Conservation (phyloP, 2,797 vertebrate genomes). For the Ptychadena robeensis region DNA sequence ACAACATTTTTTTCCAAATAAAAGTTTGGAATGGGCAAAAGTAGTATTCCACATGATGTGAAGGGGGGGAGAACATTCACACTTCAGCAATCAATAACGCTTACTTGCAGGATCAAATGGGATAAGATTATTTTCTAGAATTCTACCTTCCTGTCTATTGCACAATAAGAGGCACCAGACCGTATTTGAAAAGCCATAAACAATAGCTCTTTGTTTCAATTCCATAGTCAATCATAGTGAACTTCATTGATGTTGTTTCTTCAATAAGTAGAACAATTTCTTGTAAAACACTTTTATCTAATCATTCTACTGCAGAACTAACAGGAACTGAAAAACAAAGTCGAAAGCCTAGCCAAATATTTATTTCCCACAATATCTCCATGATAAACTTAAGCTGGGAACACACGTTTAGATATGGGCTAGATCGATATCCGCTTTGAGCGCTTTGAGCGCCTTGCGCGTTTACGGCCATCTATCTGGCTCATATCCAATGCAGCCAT, state of each 20-base stretch:
- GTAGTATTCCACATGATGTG: neutral
- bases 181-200: neutral
- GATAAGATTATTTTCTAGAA: constrained; percentile 7
- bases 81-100: neutral
- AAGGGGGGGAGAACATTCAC: neutral
- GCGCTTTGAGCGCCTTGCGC: too few species aligned
- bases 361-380: constrained; percentile 24
- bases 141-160: neutral
- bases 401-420: too few species aligned
- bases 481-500: too few species aligned
- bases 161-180: constrained; percentile 1
- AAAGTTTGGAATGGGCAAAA: neutral
- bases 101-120: neutral
- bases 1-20: neutral
- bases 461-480: too few species aligned
- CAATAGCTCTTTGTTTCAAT: constrained; percentile 34
- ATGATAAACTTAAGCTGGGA: constrained; percentile 24
- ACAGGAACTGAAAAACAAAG: constrained; percentile 51
- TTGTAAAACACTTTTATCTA: constrained; percentile 56
- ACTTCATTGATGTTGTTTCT: constrained; percentile 4
- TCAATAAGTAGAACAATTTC: constrained; percentile 17
- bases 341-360: constrained; percentile 21
- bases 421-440: too few species aligned
- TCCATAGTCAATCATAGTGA: neutral
- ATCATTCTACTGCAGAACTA: constrained; percentile 37